phyloP scores from a whole-genome alignment of 2,113 vertebrate species.

The Montifringilla adamsi region DNA sequence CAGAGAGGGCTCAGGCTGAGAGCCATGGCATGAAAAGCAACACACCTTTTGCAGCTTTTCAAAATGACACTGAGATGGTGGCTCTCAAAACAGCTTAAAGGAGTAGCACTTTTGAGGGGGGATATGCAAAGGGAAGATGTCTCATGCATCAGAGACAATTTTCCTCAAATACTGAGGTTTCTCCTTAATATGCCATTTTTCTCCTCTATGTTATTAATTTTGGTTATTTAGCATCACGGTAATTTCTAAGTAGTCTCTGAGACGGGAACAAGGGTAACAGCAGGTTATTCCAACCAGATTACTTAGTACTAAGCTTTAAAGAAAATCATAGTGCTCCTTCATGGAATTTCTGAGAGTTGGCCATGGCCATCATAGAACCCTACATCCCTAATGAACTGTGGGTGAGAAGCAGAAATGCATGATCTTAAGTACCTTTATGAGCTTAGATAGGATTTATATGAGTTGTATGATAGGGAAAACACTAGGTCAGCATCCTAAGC shows the following conservation, averaged over 20 bases:
- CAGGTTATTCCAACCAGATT: neutral
- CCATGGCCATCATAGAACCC: neutral
- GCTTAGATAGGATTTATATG: neutral
- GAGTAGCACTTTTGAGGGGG: neutral
- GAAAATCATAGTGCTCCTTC: neutral
- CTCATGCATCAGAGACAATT: neutral
- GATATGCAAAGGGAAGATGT: neutral
- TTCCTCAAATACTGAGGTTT: neutral
- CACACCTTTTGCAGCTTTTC: accelerated
- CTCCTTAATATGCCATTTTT: neutral
- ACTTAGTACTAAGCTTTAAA: neutral
- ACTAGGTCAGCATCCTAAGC: neutral
- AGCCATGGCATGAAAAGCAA: neutral
- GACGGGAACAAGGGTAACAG: neutral
- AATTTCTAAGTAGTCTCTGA: neutral
- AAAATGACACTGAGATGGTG: neutral
- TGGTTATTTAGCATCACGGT: neutral
- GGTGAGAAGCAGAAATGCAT: neutral
- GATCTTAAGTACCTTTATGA: neutral
- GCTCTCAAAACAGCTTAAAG: neutral
- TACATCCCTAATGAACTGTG: neutral
- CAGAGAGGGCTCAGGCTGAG: neutral
- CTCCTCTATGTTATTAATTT: neutral
- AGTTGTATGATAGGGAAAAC: neutral
- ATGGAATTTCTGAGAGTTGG: neutral